Evolutionary conservation across 2,113 vertebrate species (phyloP).

Genomic region (Alouatta palliata): DNA sequence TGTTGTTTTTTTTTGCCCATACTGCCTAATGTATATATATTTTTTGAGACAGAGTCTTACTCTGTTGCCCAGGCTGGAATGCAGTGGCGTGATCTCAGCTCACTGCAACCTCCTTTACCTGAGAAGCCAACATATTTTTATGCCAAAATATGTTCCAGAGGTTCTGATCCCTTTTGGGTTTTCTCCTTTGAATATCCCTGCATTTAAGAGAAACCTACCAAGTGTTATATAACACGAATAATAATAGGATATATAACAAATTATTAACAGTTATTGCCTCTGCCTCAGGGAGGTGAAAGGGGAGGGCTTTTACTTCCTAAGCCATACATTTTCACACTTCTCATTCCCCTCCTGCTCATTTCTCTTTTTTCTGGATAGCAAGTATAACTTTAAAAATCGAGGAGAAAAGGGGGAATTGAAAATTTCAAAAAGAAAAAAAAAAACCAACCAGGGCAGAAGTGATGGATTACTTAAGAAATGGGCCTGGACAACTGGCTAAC

Average conservation of each 20-base stretch:
- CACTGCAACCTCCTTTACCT: too few relatives aligned
- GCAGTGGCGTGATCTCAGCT: too few relatives aligned
- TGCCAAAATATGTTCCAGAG: neutral
- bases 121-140: constrained; percentile 2
- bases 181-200: neutral
- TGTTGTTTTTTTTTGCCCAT: too few relatives aligned
- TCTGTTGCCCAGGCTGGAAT: too few relatives aligned
- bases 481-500: constrained; percentile 58
- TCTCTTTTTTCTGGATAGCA: neutral
- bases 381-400: constrained; percentile 20
- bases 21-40: too few relatives aligned
- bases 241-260: neutral
- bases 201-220: constrained; percentile 8
- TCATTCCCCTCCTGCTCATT: neutral
- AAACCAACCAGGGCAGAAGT: constrained; percentile 47
- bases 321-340: neutral
- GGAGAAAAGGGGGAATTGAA: constrained; percentile 4
- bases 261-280: neutral
- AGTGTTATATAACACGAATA: neutral
- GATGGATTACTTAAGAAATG: constrained; percentile 59
- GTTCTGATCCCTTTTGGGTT: neutral
- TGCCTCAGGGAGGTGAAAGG: neutral
- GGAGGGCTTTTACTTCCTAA: neutral
- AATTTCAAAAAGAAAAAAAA: constrained; percentile 53
- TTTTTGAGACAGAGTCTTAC: too few relatives aligned